Base-by-base conservation (phyloP, 2,888 invertebrate species). In the Polietes domitor region DNA sequence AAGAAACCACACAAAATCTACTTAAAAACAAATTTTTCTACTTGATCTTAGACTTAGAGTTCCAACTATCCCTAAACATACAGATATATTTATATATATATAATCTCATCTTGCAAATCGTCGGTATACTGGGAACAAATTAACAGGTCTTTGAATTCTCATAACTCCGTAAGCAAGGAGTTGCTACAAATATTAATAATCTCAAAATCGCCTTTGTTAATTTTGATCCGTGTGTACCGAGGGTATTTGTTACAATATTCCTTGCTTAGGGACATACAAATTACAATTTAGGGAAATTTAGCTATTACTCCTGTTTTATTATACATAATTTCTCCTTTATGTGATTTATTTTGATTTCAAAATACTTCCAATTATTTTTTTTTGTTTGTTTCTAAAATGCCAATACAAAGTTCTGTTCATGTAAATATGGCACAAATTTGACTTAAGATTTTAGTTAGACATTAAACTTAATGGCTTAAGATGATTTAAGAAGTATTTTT, bases 1-100 rank as follows among this genome's bases (percentile, higher is more conserved):
- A 75, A 55, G 71, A 75, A 63, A n/a, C n/a, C 4, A 37, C 4
- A 3, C 7, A 37, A 7, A 37, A 37, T 15, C 58, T 41, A 70
- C 21, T 65, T 65, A n/a, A 61, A 58, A 19, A 37, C 15, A 43
- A 65, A 24, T 47, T 43, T 77, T 73, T 78, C 37, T 43, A 50
- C 68, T 77, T 74, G 61, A 68, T 68, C 17, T 24, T 68, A 68
- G 68, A 21, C 24, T 68, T 24, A 68, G 68, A 15, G 12, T 12
- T 68, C 43, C 41, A 68, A 21, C 37, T 37, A 12, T 37, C 37
- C 12, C 10, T 37, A 65, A 10, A 37, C 41, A 63, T 37, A 21
- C n/a, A 65, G 32, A n/a, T n/a, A n/a, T 55, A 12, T 28, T 7
- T 28, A 61, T 61, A 61, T 6, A 28, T 61, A n/a, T n/a, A n/a